Conservation (phyloP, 2,113 vertebrate genomes). For the Dermatemys mawii region DNA sequence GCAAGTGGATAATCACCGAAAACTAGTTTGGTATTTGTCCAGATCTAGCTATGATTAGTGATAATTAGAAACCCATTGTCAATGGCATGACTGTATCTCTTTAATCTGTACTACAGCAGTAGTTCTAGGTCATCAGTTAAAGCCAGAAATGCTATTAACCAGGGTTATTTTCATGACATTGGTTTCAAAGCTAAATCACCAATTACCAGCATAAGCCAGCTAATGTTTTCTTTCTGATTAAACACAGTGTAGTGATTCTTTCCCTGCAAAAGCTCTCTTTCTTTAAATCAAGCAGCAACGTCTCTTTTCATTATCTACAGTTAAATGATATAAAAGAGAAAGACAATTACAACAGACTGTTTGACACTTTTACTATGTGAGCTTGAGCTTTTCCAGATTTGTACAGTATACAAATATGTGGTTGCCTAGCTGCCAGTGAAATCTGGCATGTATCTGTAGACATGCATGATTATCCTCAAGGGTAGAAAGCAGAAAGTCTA, state of each 20-base stretch:
- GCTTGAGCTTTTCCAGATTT: background rate
- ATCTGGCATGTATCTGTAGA: background rate
- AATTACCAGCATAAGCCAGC: background rate
- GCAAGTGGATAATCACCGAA: background rate
- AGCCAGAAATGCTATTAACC: background rate
- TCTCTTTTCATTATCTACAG: background rate
- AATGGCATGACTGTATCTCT: background rate
- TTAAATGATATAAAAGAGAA: background rate
- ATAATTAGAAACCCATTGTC: background rate
- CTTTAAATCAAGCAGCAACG: background rate
- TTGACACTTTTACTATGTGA: background rate
- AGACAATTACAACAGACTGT: fast-evolving
- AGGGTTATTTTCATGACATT: background rate
- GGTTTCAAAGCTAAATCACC: background rate
- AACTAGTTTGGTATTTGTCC: background rate
- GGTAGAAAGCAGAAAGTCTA: background rate
- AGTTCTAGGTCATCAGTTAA: background rate
- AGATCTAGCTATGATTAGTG: too few species aligned
- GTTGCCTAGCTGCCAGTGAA: background rate
- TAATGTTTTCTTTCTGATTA: background rate
- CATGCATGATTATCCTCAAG: background rate
- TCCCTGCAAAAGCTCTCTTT: background rate
- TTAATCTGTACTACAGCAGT: background rate
- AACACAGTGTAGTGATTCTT: background rate
- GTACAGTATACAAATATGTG: background rate